Percentiles rank a stretch among this genome's conserved stretches.
These are phyloP conservation scores for Lamprologus ornatipinnis DNA, from an alignment of 2,113 vertebrate genomes.

Conservation along the genomic window DNA sequence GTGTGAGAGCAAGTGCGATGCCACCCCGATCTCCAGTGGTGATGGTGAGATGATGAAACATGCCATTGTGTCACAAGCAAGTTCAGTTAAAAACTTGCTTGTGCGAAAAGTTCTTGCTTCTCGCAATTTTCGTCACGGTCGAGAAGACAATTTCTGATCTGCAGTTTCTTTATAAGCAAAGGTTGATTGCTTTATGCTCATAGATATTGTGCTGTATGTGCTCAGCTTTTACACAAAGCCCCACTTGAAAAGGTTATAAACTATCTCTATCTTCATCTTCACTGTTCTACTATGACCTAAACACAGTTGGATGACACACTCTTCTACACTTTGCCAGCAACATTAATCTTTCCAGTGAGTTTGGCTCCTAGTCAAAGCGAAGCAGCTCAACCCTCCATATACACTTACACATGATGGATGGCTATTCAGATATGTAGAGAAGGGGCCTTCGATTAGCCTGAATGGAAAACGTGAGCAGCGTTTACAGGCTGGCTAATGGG, in stretches of 20 bases:
- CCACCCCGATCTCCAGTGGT: slow-evolving; percentile 82
- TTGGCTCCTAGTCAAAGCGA: slow-evolving; percentile 46
- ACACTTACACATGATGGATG: slow-evolving; percentile 63
- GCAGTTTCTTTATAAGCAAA: neutral
- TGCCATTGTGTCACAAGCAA: neutral
- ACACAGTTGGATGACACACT: slow-evolving; percentile 50
- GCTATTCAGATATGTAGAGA: slow-evolving; percentile 44
- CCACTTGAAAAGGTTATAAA: neutral
- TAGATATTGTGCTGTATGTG: neutral
- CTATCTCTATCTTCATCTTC: slow-evolving; percentile 30
- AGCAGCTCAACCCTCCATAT: slow-evolving; percentile 40
- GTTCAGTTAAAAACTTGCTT: neutral
- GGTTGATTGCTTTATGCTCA: neutral
- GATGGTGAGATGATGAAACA: slow-evolving; percentile 78
- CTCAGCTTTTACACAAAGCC: neutral
- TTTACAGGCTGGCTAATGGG: slow-evolving; percentile 63
- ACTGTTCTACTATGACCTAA: slow-evolving; percentile 42
- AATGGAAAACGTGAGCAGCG: slow-evolving; percentile 62
- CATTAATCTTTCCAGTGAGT: slow-evolving; percentile 58
- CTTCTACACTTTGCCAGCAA: slow-evolving; percentile 37
- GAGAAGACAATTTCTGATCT: neutral
- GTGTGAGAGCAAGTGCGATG: slow-evolving; percentile 97
- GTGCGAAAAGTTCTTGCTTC: neutral
- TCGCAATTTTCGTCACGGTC: neutral
- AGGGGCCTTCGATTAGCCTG: slow-evolving; percentile 55